Percentiles rank a stretch among this genome's conserved stretches.
phyloP scores from a whole-genome alignment of 2,797 vertebrate genomes.

The Rachycentron canadum region DNA sequence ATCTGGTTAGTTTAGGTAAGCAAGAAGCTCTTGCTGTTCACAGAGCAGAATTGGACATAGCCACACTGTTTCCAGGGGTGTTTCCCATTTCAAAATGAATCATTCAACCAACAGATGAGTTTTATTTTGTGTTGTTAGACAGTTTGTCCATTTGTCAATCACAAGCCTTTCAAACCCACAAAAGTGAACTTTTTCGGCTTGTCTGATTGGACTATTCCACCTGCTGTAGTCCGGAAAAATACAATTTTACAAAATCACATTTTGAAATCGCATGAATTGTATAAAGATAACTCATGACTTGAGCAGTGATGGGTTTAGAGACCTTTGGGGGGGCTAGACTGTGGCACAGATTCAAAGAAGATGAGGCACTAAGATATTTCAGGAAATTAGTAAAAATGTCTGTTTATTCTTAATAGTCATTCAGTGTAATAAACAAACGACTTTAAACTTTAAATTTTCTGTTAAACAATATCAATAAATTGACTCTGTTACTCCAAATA shows the following conservation, averaged over 20 bases:
- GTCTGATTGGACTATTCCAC: not conserved
- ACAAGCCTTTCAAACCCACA: not conserved
- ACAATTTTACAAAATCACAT: not conserved
- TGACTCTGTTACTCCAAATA: no score
- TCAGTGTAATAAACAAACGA: not conserved
- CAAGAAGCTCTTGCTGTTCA: conserved; percentile 13
- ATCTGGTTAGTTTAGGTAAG: conserved; percentile 21
- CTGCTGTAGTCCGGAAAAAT: not conserved
- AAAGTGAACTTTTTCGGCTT: conserved; percentile 13
- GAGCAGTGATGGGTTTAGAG: not conserved
- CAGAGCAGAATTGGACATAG: conserved; percentile 5
- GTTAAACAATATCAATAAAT: not conserved
- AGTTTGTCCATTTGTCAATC: not conserved
- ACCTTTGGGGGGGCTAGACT: not conserved
- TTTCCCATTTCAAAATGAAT: conserved; percentile 25
- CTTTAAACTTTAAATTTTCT: not conserved
- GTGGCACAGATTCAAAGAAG: not conserved
- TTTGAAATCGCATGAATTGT: not conserved
- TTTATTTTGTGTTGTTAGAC: not conserved
- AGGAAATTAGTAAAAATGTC: not conserved
- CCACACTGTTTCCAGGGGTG: conserved; percentile 21
- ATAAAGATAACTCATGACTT: not conserved
- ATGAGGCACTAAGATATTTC: not conserved
- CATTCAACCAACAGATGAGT: not conserved
- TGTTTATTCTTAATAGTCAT: not conserved